phyloP scores from a whole-genome alignment of 2,888 invertebrate genomes.

The Meta bourneti region DNA sequence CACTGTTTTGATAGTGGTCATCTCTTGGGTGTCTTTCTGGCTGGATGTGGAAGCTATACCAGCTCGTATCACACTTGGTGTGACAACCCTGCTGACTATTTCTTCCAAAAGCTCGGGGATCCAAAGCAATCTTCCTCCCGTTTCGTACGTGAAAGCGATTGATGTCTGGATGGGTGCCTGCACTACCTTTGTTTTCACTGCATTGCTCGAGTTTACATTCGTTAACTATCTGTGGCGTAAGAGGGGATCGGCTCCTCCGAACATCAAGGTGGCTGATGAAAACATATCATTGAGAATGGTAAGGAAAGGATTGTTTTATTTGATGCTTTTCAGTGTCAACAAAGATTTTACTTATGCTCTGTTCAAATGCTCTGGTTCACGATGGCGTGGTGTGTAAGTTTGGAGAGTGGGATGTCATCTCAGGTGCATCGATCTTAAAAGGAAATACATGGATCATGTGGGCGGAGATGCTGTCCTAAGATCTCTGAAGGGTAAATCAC shows the following conservation, averaged over 20 bases:
- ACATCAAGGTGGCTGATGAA: conserved; percentile 74
- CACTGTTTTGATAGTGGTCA: conserved; percentile 80
- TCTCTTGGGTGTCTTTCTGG: conserved; percentile 80
- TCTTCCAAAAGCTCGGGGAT: conserved; percentile 79
- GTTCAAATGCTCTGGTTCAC: too few relatives aligned
- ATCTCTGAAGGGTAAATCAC: too few relatives aligned
- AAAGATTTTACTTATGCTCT: too few relatives aligned
- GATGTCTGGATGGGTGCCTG: conserved; percentile 80
- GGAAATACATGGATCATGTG: too few relatives aligned
- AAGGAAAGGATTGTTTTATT: conserved; percentile 10
- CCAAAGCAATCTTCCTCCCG: conserved; percentile 78
- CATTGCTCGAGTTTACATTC: conserved; percentile 82
- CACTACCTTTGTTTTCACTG: conserved; percentile 82
- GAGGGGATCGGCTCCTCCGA: conserved; percentile 54
- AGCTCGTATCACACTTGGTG: conserved; percentile 80
- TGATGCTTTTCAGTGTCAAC: too few relatives aligned
- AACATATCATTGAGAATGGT: conserved; percentile 73
- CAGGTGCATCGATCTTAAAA: too few relatives aligned
- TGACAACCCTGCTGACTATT: conserved; percentile 80
- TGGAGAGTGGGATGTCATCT: too few relatives aligned
- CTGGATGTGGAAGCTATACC: conserved; percentile 80
- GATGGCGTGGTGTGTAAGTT: too few relatives aligned
- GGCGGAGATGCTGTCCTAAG: too few relatives aligned
- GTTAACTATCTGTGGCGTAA: conserved; percentile 82
- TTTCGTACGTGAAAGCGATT: conserved; percentile 79